A percentile compares a stretch with the other conserved stretches of the same genome.
phyloP scores from a whole-genome alignment of 2,113 vertebrate genomes.

The Chloropsis cyanopogon region DNA sequence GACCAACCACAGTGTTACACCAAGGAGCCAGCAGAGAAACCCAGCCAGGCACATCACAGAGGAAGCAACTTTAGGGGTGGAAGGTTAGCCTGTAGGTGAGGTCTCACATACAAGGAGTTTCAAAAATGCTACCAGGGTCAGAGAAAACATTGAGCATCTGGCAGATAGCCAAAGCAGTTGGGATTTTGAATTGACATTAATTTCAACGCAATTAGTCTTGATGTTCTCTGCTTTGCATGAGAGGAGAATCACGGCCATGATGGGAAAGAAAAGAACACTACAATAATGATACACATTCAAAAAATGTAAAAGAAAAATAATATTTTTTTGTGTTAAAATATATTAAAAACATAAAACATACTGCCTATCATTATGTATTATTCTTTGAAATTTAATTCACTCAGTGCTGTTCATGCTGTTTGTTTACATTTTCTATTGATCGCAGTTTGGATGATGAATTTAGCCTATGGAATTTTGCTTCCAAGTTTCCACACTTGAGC shows the following conservation, averaged over 20 bases:
- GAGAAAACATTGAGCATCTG: not conserved
- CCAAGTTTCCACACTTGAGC: not conserved
- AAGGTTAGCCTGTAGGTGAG: not conserved
- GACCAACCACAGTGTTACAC: not conserved
- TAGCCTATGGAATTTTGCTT: not conserved
- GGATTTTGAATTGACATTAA: conserved; percentile 17
- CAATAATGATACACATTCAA: not conserved
- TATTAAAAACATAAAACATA: conserved; percentile 63
- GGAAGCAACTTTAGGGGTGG: not conserved
- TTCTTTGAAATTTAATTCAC: conserved; percentile 36
- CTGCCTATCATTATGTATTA: not conserved
- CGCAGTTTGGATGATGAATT: not conserved
- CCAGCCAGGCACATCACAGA: not conserved
- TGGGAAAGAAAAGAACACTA: not conserved
- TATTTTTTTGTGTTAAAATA: not conserved
- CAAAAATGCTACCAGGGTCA: not conserved
- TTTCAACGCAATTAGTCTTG: conserved; percentile 41
- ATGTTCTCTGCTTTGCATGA: not conserved
- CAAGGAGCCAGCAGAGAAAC: not conserved
- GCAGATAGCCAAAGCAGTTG: not conserved
- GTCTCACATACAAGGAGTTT: not conserved
- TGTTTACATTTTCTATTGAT: conserved; percentile 30
- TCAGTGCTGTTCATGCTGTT: conserved; percentile 1
- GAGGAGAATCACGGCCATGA: not conserved
- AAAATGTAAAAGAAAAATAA: not conserved